These are phyloP conservation scores for Callopanchax toddi DNA, from an alignment of 2,113 vertebrate species.

Conservation along the genomic window DNA sequence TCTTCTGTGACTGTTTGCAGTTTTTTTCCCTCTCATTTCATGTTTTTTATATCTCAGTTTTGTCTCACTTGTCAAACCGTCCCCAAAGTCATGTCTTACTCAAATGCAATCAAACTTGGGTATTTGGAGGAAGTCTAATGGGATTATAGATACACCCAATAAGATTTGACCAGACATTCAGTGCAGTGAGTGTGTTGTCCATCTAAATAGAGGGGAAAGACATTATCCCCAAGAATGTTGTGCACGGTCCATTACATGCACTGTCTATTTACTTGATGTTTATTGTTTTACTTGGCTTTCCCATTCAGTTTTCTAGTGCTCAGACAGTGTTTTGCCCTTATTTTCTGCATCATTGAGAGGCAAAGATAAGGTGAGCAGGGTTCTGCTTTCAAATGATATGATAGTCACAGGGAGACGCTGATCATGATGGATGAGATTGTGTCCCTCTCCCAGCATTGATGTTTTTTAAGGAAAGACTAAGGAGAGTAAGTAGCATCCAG, in stretches of 20 bases:
- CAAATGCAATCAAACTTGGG: constrained; percentile 19
- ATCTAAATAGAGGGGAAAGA: constrained; percentile 27
- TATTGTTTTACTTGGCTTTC: constrained; percentile 47
- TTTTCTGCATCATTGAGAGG: constrained; percentile 66
- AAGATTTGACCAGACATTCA: constrained; percentile 30
- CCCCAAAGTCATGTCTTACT: constrained; percentile 24
- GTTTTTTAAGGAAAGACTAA: constrained; percentile 30
- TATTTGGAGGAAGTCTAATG: constrained; percentile 25
- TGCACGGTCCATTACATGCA: constrained; percentile 37
- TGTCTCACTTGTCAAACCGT: constrained; percentile 19
- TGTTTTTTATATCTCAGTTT: constrained; percentile 23
- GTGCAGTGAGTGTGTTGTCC: constrained; percentile 9
- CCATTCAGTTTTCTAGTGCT: constrained; percentile 47
- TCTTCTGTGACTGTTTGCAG: constrained; percentile 9
- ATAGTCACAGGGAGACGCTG: constrained; percentile 64
- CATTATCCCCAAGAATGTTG: constrained; percentile 32
- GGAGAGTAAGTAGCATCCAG: constrained; percentile 39
- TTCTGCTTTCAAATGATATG: constrained; percentile 60
- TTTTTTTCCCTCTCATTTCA: too few species aligned
- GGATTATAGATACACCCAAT: constrained; percentile 23
- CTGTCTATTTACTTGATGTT: constrained; percentile 43
- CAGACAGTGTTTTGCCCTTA: constrained; percentile 32
- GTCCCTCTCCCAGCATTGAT: constrained; percentile 26
- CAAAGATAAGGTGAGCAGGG: constrained; percentile 43
- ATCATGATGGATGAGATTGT: constrained; percentile 69